Evolutionary conservation across 2,888 invertebrate genomes (phyloP), one percentile per base, ranked within the genome.

Genomic region (Crematogaster levior): DNA sequence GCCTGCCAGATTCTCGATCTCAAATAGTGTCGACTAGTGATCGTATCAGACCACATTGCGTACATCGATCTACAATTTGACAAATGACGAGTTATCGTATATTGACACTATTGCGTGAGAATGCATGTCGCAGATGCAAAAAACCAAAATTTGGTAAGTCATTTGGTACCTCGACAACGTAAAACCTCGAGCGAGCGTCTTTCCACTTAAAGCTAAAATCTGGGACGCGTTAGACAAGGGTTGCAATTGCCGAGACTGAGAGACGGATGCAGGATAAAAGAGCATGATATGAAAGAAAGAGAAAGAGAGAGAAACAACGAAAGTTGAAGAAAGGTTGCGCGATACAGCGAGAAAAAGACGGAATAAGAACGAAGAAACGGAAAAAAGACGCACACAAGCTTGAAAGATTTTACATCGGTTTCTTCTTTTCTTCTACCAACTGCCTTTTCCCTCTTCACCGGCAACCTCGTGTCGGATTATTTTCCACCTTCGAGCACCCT

Each of bases 361-460:
- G 73, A 30, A 70, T 30, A 60, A 81, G 73, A 83, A 68, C 53
- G 27, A 65, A 65, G 46, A 60, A 66, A 60, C 43, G 58, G 61
- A 82, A 86, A 88, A 84, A 85, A 81, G 72, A 84, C 82, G 81
- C 58, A 58, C 65, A 82, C 83, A 74, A 89, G 83, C 79, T 82
- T 79, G 85, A 86, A 89, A 89, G 85, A 88, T 89, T 89, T 89
- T 86, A 77, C 85, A 82, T 88, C 63, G 81, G 82, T 83, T 84
- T 80, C 73, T n/a, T 60, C 51, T 51, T 85, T 81, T 87, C 83
- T 88, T 82, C 80, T 53, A 46, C 72, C 65, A 63, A 66, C 65
- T 82, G 58, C 46, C 80, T 77, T 58, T 4, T 65, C 43, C 58
- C 18, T 40, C 34, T 6, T 34, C 6, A 5, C 34, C 48, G 43